Evolutionary conservation across 92 coral and sea anemone species (phyloP).

Genomic region (Hydrozoanthus gracilis): DNA sequence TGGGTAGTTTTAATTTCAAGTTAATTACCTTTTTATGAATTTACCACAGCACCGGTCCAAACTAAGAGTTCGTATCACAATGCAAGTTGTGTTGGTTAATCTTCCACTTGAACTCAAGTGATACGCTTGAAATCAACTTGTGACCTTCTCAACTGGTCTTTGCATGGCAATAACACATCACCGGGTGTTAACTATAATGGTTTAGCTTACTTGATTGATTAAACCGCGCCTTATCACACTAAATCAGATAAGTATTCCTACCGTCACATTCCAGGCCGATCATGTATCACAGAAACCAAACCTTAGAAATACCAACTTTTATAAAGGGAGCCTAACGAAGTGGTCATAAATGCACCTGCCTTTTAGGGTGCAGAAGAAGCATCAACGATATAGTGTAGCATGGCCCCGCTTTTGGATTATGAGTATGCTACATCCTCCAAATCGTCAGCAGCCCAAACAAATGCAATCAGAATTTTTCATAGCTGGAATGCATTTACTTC

Average conservation of each 20-base stretch:
- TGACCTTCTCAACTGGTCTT: conserved; percentile 1
- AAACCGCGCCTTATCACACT: not conserved
- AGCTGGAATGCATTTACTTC: too few relatives aligned
- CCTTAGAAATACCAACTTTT: too few relatives aligned
- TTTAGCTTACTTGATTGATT: not conserved
- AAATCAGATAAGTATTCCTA: not conserved
- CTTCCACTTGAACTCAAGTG: conserved; percentile 5
- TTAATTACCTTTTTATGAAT: not conserved
- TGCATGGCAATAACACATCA: conserved; percentile 10
- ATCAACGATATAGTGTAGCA: too few relatives aligned
- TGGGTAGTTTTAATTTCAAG: too few relatives aligned
- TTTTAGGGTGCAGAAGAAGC: too few relatives aligned
- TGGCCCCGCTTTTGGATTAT: too few relatives aligned
- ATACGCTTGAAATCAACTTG: not conserved
- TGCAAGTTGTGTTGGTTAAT: not conserved
- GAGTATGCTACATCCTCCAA: too few relatives aligned
- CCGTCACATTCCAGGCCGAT: not conserved
- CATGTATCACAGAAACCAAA: too few relatives aligned
- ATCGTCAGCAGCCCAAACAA: too few relatives aligned
- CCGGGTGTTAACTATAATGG: not conserved
- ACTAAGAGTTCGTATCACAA: not conserved
- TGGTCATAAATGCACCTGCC: too few relatives aligned
- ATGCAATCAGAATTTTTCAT: too few relatives aligned
- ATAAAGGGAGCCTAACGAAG: too few relatives aligned
- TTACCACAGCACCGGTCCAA: not conserved